phyloP scores from a whole-genome alignment of 2,113 vertebrate species.

The Typhlomys cinereus region DNA sequence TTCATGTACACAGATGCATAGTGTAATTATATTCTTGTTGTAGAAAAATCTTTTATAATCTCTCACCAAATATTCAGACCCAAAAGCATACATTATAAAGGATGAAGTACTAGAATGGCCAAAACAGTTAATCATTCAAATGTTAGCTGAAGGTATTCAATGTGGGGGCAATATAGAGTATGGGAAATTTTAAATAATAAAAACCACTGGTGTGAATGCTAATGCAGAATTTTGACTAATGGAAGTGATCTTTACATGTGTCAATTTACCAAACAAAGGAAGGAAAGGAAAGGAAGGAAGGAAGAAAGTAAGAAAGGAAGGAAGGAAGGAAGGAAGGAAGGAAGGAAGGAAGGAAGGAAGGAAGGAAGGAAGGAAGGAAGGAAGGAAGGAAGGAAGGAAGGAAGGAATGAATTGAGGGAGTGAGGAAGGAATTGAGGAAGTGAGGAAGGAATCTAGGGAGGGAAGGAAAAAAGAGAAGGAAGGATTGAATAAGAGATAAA shows the following conservation, averaged over 20 bases:
- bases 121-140: background rate
- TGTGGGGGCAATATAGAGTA: background rate
- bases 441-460: no score
- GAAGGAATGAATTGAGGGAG: fast-evolving
- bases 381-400: background rate
- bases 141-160: background rate
- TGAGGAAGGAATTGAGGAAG: background rate
- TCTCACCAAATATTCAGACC: background rate
- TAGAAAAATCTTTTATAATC: background rate
- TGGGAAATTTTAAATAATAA: background rate
- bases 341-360: no score
- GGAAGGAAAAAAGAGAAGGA: background rate
- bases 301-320: background rate
- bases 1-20: background rate
- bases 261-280: no score
- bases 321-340: no score
- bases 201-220: background rate
- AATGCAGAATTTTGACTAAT: no score
- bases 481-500: background rate
- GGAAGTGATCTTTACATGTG: background rate
- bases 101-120: background rate
- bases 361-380: background rate
- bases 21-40: background rate
- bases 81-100: background rate
- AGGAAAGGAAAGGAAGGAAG: background rate